Percentiles rank a stretch among this genome's conserved stretches.
Evolutionary conservation across 2,113 vertebrate species (phyloP).

Genomic region (Aptenodytes forsteri): DNA sequence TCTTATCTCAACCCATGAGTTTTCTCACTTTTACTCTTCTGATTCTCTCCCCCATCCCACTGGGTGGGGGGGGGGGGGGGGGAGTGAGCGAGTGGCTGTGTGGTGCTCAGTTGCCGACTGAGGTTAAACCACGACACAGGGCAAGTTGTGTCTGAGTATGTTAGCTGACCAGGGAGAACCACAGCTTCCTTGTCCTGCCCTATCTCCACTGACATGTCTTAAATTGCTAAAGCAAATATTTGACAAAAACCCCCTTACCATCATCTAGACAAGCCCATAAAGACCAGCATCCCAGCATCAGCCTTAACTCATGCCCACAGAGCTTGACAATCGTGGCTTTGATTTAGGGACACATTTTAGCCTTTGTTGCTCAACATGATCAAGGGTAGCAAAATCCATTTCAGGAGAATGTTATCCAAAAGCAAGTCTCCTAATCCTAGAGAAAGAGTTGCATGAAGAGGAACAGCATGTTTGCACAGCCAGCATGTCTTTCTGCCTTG

Average conservation of each 20-base stretch:
- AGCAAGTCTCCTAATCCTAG: not conserved
- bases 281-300: not conserved
- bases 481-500: not conserved
- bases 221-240: not conserved
- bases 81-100: no score
- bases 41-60: no score
- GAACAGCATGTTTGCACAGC: not conserved
- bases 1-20: no score
- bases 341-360: not conserved
- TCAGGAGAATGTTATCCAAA: not conserved
- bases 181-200: not conserved
- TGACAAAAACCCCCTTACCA: not conserved
- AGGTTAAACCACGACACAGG: no score
- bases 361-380: not conserved
- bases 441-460: not conserved
- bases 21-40: no score
- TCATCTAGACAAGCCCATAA: not conserved
- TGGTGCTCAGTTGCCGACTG: no score
- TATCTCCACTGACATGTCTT: not conserved
- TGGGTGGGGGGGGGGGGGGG: no score
- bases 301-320: not conserved
- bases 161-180: not conserved
- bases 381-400: not conserved
- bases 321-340: not conserved
- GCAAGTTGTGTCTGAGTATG: not conserved